Evolutionary conservation across 1,140 invertebrate species (phyloP).

Genomic region (Cylas formicarius): DNA sequence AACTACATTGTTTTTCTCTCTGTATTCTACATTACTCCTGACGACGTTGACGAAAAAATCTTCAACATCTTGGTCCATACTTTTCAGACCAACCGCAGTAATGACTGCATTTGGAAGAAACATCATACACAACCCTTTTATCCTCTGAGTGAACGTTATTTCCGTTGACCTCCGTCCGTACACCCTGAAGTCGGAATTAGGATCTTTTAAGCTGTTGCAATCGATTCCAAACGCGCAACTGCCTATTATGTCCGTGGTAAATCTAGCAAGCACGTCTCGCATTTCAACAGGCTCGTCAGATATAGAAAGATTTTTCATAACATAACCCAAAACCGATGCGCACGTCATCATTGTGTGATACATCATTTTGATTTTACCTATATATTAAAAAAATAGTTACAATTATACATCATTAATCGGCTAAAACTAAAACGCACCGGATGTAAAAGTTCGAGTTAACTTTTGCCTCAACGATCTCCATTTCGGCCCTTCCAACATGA

Average conservation of each 20-base stretch:
- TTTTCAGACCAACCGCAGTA: neutral
- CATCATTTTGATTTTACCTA: constrained; percentile 45
- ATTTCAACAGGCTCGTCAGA: constrained; percentile 11
- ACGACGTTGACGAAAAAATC: constrained; percentile 33
- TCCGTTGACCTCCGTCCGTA: constrained; percentile 14
- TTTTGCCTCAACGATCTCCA: constrained; percentile 45
- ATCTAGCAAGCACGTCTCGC: constrained; percentile 11
- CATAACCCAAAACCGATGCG: constrained; percentile 33
- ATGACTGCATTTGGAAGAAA: neutral
- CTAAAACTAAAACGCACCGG: too few species aligned
- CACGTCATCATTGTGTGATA: constrained; percentile 29
- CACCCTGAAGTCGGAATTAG: constrained; percentile 43
- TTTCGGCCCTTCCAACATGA: constrained; percentile 39
- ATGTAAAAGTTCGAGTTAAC: constrained; percentile 46
- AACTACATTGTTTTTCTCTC: constrained; percentile 32
- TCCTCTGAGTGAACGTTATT: too few species aligned
- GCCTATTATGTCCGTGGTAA: constrained; percentile 21
- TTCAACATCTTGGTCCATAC: constrained; percentile 3
- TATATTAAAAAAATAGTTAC: too few species aligned
- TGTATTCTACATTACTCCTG: constrained; percentile 32
- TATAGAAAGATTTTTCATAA: constrained; percentile 35
- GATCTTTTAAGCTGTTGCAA: constrained; percentile 29
- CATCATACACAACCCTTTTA: too few species aligned
- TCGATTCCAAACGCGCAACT: constrained; percentile 44
- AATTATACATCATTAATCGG: too few species aligned